Conservation (phyloP, 2,888 invertebrate genomes). For the Melipona bicolor region DNA sequence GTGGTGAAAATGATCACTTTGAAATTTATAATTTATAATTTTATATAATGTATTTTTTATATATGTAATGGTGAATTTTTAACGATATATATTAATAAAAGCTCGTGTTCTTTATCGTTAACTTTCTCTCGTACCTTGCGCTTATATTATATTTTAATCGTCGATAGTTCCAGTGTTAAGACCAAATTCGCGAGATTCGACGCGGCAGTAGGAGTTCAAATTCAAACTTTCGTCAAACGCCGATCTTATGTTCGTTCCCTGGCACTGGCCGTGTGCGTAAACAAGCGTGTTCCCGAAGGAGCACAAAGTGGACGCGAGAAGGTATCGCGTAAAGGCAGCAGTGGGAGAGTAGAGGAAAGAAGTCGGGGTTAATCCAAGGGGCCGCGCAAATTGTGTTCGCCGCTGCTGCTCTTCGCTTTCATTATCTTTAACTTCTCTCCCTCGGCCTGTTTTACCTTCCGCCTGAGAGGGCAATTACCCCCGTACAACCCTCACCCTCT, state of each 20-base stretch:
- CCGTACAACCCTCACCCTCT: not conserved
- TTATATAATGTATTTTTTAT: no score
- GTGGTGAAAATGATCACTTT: no score
- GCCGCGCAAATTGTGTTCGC: constrained; percentile 75
- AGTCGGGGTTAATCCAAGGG: constrained; percentile 75
- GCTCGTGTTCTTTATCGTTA: no score
- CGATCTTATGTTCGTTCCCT: constrained; percentile 24
- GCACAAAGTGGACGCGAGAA: constrained; percentile 43
- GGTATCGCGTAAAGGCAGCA: constrained; percentile 68
- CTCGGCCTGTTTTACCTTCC: constrained; percentile 13
- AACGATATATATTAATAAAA: no score
- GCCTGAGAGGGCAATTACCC: constrained; percentile 49
- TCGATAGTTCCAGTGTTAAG: not conserved
- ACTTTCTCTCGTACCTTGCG: no score
- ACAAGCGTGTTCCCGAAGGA: constrained; percentile 14
- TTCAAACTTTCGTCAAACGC: not conserved
- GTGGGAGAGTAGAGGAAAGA: constrained; percentile 72
- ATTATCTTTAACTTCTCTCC: constrained; percentile 66
- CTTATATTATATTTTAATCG: not conserved
- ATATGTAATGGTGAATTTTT: no score
- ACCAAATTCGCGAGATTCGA: not conserved
- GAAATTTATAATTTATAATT: no score
- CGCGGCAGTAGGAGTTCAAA: not conserved
- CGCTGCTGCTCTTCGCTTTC: constrained; percentile 74
- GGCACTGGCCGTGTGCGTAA: constrained; percentile 32